Base-by-base conservation (phyloP, 2,888 invertebrate species). In the Cataglyphis cursor region DNA sequence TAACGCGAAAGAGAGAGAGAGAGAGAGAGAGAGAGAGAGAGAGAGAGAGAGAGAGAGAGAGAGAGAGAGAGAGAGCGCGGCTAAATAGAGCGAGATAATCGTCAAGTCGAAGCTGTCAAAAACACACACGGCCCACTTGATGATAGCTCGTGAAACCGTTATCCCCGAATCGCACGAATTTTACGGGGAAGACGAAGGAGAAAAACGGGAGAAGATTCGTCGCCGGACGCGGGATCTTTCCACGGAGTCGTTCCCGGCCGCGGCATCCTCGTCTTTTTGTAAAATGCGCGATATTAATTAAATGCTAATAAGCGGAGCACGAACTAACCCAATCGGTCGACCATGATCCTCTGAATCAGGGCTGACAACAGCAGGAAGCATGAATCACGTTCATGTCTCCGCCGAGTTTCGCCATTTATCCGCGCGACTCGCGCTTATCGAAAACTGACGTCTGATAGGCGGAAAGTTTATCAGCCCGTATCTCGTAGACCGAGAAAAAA, bases 261-360 rank as follows among this genome's bases (percentile, higher is more conserved):
- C 24, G 38, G 8, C 8, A 2, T 18, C 3, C 9, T 68, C 70
- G 70, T 28, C 41, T 83, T 51, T 61, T 64, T 41, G 24, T 35
- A 8, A 73, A 80, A 76, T 54, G 41, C 28, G n/a, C 48, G 61
- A 81, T 81, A 85, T 83, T 89, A 89, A 88, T 90, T 90, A 92
- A 89, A 86, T 82, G 68, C 88, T 90, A 88, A 90, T 89, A 91
- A 90, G 87, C 87, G 88, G 87, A 90, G 87, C 90, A 90, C 88
- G 90, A 93, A 95, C 95, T 95, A 95, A 96, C 96, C 96, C 94
- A 96, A 95, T 95, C 96, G 96, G 95, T 96, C 96, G 94, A 96
- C 96, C 96, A 96, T 96, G 94, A 93, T 95, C 90, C 90, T 91
- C 93, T 92, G 93, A 93, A 92, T 93, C 94, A 94, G 94, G 92